phyloP scores from a whole-genome alignment of 2,113 vertebrate species.

The Caranx melampygus region DNA sequence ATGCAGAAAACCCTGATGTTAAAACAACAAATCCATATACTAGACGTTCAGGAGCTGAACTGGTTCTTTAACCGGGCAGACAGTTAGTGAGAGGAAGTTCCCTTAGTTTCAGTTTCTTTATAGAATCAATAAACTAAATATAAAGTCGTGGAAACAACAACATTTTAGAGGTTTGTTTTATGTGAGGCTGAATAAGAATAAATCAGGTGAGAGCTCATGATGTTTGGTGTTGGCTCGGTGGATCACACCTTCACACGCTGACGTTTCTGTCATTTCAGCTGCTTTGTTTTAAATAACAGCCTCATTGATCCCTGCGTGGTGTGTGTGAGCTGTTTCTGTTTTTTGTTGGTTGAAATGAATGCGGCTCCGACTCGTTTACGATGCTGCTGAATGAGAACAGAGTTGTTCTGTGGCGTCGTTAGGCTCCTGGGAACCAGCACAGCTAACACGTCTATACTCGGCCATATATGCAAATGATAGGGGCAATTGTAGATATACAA shows the following conservation, averaged over 20 bases:
- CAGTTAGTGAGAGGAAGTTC: too few species aligned
- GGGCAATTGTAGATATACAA: slow-evolving; percentile 83
- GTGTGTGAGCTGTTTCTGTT: not conserved
- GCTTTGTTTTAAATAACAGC: slow-evolving; percentile 4
- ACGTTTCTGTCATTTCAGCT: not conserved
- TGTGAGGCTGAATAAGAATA: not conserved
- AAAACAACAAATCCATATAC: too few species aligned
- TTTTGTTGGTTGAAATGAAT: slow-evolving; percentile 29
- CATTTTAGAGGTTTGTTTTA: not conserved
- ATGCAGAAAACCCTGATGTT: too few species aligned
- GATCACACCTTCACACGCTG: not conserved
- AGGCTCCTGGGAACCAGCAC: slow-evolving; percentile 43
- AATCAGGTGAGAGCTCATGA: not conserved
- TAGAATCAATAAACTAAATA: too few species aligned
- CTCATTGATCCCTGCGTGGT: not conserved
- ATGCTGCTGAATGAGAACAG: slow-evolving; percentile 43
- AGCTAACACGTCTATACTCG: slow-evolving; percentile 58
- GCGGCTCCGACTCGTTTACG: slow-evolving; percentile 54
- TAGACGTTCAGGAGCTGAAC: too few species aligned
- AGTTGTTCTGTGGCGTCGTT: slow-evolving; percentile 61
- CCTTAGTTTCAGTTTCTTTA: too few species aligned
- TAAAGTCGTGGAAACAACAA: too few species aligned
- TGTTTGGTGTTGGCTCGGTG: not conserved
- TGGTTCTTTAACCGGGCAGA: too few species aligned
- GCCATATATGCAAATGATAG: slow-evolving; percentile 79